Base-by-base conservation (phyloP, 2,113 vertebrate species). In the Steatornis caripensis region DNA sequence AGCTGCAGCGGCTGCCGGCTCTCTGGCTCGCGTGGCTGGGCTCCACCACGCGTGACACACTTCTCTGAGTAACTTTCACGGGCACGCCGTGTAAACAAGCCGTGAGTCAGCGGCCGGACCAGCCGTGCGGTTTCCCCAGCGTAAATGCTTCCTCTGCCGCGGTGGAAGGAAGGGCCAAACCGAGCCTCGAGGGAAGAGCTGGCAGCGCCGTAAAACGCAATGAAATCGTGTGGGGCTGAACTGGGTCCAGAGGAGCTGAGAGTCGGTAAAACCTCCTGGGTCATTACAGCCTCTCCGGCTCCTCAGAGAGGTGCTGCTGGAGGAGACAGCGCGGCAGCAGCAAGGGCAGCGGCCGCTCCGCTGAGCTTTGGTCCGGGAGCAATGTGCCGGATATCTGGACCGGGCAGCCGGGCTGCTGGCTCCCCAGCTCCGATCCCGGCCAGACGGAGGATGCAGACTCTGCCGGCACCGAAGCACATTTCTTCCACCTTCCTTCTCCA, bases 51-150 rank as follows among this genome's bases (percentile, higher is more conserved):
- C 8, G 49, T 80, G 89, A 91, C 74, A 66, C 60, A 12, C 51
- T 9, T 4, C 57, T 54, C 51, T 26, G 92, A 71, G 87, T 45
- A 54, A 46, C 87, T 64, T 64, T 54, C 76, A 22, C 26, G 29
- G 55, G 76, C 87, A 26, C 23, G 61, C 36, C 49, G 10, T 92
- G 90, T 71, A 91, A 95, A 94, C 95, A 91, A 69, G 90, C 55
- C 5, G 6, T 95, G 96, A 96, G 87, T 95, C 95, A 97, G 92
- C 15, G 3, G 72, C n/a, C 29, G 32, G 19, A 65, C 87, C 43
- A 3, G 87, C 92, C 18, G 15, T 78, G 74, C 5, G 65, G 90
- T 95, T 92, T 96, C 81, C 61, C 70, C 87, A 30, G 24, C 3
- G 27, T 32, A 15, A 86, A 36, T 2, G 20, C 75, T 93, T 93